Evolutionary conservation across 1,140 invertebrate genomes (phyloP).

Genomic region (Planococcus citri): DNA sequence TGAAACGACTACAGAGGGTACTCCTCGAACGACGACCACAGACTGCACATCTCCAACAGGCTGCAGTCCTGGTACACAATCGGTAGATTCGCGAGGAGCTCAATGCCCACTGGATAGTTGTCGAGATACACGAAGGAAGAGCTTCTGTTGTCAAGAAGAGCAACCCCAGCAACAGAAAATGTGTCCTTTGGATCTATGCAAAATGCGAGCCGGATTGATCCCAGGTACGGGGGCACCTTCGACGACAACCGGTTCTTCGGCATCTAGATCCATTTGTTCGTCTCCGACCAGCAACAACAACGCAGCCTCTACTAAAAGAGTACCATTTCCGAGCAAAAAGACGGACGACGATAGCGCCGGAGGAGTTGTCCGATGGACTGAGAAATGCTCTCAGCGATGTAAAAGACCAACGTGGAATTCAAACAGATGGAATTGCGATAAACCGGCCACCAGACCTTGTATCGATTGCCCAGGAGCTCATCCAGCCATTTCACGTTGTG

Average conservation of each 20-base stretch:
- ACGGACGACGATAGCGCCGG: background rate
- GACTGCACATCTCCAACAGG: background rate
- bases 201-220: background rate
- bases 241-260: background rate
- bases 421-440: background rate
- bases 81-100: background rate
- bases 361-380: background rate
- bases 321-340: background rate
- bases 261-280: background rate
- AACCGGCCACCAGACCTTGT: background rate
- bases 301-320: background rate
- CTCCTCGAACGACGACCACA: background rate
- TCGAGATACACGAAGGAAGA: no score
- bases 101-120: background rate
- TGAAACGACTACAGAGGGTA: background rate
- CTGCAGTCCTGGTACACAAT: background rate
- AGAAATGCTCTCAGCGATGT: background rate
- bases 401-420: background rate
- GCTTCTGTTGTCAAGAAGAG: background rate
- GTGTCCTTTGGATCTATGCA: background rate
- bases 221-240: background rate
- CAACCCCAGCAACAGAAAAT: background rate
- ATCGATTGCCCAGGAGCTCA: background rate
- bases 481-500: background rate
- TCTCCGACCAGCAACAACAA: background rate